Evolutionary conservation across 1,140 invertebrate genomes (phyloP).

Genomic region (Oreohelix idahoensis): DNA sequence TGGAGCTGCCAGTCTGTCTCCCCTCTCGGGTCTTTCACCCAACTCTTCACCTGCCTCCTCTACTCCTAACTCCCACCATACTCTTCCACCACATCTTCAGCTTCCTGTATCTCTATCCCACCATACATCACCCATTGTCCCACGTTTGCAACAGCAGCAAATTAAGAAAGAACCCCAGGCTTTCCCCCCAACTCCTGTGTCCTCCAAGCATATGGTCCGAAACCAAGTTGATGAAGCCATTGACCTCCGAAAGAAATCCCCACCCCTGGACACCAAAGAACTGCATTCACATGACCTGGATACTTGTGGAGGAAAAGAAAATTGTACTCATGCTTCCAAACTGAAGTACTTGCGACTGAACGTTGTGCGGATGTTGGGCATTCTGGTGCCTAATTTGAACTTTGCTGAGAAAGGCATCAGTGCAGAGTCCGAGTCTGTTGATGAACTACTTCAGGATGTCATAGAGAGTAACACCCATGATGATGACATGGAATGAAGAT

Average conservation of each 20-base stretch:
- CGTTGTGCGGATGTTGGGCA: conserved; percentile 70
- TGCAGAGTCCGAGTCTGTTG: conserved; percentile 68
- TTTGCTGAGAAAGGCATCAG: conserved; percentile 71
- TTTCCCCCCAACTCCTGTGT: conserved; percentile 40
- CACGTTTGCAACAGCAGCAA: conserved; percentile 7
- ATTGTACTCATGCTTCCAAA: conserved; percentile 64
- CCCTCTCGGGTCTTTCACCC: conserved; percentile 8
- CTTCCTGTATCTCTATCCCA: conserved; percentile 9
- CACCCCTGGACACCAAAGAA: conserved; percentile 41
- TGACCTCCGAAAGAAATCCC: conserved; percentile 41
- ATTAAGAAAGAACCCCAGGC: conserved; percentile 35
- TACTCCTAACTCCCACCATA: conserved; percentile 37
- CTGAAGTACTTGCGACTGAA: conserved; percentile 66
- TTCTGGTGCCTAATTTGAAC: conserved; percentile 70
- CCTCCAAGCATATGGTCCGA: conserved; percentile 25
- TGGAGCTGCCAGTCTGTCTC: conserved; percentile 4
- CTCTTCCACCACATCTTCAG: conserved; percentile 41
- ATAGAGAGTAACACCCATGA: conserved; percentile 72
- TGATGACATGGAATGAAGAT: conserved; percentile 54
- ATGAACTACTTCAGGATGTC: conserved; percentile 71
- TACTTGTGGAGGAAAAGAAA: conserved; percentile 30
- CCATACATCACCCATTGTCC: neutral
- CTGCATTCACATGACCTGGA: conserved; percentile 31
- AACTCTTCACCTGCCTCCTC: conserved; percentile 13
- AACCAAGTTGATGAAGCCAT: conserved; percentile 42